phyloP scores from a whole-genome alignment of 2,797 vertebrate genomes.

The Dipus sagitta region DNA sequence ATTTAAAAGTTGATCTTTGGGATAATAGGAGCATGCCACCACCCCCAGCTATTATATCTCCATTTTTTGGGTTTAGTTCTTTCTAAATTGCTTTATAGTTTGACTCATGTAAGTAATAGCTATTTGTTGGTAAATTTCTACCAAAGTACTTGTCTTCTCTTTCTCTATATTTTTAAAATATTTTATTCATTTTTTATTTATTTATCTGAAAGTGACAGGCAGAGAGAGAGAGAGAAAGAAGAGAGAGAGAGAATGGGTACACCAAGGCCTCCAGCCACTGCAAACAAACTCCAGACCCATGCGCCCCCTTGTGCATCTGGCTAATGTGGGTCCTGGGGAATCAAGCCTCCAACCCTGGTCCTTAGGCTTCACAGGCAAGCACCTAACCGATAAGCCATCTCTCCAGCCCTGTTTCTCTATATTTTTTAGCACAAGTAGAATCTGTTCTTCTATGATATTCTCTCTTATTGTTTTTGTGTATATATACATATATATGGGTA shows the following conservation, averaged over 20 bases:
- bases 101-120: neutral
- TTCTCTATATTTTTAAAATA: neutral
- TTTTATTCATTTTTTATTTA: too few relatives aligned
- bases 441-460: neutral
- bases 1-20: conserved; percentile 56
- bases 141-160: neutral
- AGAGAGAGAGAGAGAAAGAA: too few relatives aligned
- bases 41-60: neutral
- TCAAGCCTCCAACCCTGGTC: too few relatives aligned
- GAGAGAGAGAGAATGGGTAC: too few relatives aligned
- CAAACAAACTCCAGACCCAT: too few relatives aligned
- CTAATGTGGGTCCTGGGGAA: too few relatives aligned
- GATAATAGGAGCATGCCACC: too few relatives aligned
- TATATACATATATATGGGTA: neutral
- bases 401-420: neutral
- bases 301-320: too few relatives aligned
- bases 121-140: neutral
- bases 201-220: too few relatives aligned
- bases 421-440: neutral
- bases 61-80: neutral
- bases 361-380: too few relatives aligned
- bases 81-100: neutral
- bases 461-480: neutral
- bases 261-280: too few relatives aligned
- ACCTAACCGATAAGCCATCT: too few relatives aligned